Evolutionary conservation across 1,140 invertebrate species (phyloP), one percentile per base, ranked within the genome.

Genomic region (Akabosia matsudoensis): DNA sequence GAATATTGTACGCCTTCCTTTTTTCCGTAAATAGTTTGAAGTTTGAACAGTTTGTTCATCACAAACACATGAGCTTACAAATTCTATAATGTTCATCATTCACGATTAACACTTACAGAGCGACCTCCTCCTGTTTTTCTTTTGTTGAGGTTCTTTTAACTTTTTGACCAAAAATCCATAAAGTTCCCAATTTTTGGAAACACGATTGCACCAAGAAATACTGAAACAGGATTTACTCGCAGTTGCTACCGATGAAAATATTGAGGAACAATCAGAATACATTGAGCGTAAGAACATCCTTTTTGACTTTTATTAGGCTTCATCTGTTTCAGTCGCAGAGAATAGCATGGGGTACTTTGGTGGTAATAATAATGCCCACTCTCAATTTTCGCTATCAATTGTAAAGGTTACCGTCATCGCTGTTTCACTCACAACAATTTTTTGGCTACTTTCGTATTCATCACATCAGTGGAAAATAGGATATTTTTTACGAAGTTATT

Each of bases 31-130:
- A n/a, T n/a, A n/a, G n/a, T n/a, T n/a, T n/a, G n/a, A n/a, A n/a
- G n/a, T n/a, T n/a, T n/a, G n/a, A n/a, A n/a, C n/a, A n/a, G n/a
- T n/a, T n/a, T n/a, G n/a, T n/a, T n/a, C n/a, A n/a, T n/a, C n/a
- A n/a, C n/a, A n/a, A n/a, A n/a, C n/a, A n/a, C n/a, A n/a, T n/a
- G n/a, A n/a, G n/a, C n/a, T n/a, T n/a, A n/a, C n/a, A n/a, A n/a
- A n/a, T n/a, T n/a, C 13, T 67, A 56, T 61, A 61, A 7, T 67
- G 61, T 7, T 31, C 61, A 67, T 67, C 22, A 67, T 67, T 67
- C 28, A 67, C 31, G 10, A 67, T 67, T 67, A 67, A 28, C 61
- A 67, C 61, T 67, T 67, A 30, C 28, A 7, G 37, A 10, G 37
- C 22, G 24, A 16, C 54, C 54, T 56, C 37, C 37, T 56, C 54